Evolutionary conservation across 2,113 vertebrate species (phyloP), one percentile per base, ranked within the genome.

Genomic region (Psephotus haematonotus): DNA sequence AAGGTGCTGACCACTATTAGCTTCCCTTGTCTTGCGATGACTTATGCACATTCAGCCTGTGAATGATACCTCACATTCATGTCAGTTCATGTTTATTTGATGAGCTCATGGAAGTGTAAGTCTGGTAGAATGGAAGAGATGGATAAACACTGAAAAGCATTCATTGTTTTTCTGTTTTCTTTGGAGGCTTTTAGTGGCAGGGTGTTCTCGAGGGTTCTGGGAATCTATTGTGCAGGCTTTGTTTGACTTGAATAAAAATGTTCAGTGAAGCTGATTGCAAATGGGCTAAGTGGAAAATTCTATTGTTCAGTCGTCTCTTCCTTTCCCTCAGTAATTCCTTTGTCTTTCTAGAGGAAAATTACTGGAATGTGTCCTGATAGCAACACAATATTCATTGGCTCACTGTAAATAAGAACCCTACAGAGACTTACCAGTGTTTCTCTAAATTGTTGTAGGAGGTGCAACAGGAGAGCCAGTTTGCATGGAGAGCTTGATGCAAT

Each of bases 51-150:
- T 55, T 92, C 46, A 71, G 57, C 44, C 50, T 70, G 37, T 46
- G 35, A 77, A 24, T 63, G 71, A 80, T 74, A 92, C 86, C 35
- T 91, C 17, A 0, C 8, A 5, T 83, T 90, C 90, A 29, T 88
- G 92, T 96, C 93, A 75, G 55, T 50, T 95, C 92, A 50, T 90
- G 93, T 96, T 94, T 96, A 31, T 88, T 88, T 86, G 92, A 92
- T 97, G 93, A 96, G 82, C 85, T 97, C 88, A 94, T 92, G 69
- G 88, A 88, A 86, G 64, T 92, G 89, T 87, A 75, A 95, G 70
- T 57, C 62, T 86, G 47, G 39, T 83, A 86, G 82, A 50, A 65
- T 90, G 62, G 85, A 75, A 68, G 69, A 81, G 75, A 43, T 47
- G 93, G 80, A 68, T 86, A 83, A 96, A 69, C 76, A 71, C 55